A percentile compares a stretch with the other conserved stretches of the same genome.
phyloP scores from a whole-genome alignment of 2,888 invertebrate genomes.

The Archips xylosteana region DNA sequence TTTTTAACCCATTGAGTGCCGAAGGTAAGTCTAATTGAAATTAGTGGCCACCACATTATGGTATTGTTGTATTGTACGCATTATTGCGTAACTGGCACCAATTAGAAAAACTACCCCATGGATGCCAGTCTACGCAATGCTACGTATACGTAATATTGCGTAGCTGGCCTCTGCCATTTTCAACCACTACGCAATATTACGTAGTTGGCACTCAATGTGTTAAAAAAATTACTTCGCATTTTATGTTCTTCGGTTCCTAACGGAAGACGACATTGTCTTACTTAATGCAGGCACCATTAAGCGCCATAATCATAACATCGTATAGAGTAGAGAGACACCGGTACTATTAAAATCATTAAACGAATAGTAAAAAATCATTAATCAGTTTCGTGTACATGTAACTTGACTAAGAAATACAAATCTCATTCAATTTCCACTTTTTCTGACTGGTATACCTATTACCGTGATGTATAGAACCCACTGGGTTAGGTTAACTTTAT shows the following conservation, averaged over 20 bases:
- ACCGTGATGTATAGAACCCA: too few species aligned
- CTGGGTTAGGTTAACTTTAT: too few species aligned
- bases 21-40: too few species aligned
- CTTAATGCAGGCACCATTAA: neutral
- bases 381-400: neutral
- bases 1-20: neutral
- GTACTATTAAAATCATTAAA: neutral
- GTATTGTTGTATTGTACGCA: too few species aligned
- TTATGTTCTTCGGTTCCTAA: neutral
- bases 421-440: neutral
- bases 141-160: too few species aligned
- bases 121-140: too few species aligned
- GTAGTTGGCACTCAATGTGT: too few species aligned
- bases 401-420: neutral
- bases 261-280: neutral
- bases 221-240: neutral
- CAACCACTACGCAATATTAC: too few species aligned
- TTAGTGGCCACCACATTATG: too few species aligned
- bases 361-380: neutral
- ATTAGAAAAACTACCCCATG: too few species aligned
- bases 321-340: neutral
- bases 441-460: neutral
- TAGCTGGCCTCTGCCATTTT: too few species aligned
- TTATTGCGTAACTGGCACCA: too few species aligned
- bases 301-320: neutral